These are phyloP conservation scores for Eupithecia abbreviata DNA, from an alignment of 2,888 invertebrate genomes.

Conservation along the genomic window DNA sequence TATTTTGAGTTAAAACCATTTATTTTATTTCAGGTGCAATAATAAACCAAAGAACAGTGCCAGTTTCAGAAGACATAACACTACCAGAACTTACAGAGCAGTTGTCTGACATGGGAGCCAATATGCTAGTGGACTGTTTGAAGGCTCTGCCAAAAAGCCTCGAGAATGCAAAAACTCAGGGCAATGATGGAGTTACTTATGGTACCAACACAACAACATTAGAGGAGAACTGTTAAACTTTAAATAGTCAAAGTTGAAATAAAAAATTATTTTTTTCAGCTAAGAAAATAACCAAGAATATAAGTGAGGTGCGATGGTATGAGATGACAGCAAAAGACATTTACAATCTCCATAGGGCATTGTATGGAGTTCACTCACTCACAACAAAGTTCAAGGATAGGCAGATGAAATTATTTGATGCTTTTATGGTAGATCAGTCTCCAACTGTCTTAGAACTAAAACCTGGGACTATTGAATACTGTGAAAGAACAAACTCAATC, in stretches of 20 bases:
- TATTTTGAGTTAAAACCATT: not conserved
- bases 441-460: conserved; percentile 52
- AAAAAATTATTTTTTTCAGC: conserved; percentile 80
- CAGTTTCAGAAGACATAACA: conserved; percentile 83
- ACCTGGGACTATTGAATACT: conserved; percentile 86
- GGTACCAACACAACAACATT: conserved; percentile 78
- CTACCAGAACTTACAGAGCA: conserved; percentile 86
- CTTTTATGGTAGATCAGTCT: conserved; percentile 65
- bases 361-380: conserved; percentile 86
- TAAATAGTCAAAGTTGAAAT: not conserved
- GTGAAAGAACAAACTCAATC: conserved; percentile 82
- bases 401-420: conserved; percentile 85
- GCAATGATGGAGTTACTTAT: conserved; percentile 85
- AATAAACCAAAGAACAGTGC: conserved; percentile 82
- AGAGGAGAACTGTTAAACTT: not conserved
- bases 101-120: conserved; percentile 87
- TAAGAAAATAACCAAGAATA: conserved; percentile 86
- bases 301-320: conserved; percentile 87
- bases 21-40: conserved; percentile 78
- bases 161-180: conserved; percentile 84
- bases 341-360: conserved; percentile 88
- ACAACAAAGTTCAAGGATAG: conserved; percentile 85
- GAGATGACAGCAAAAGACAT: conserved; percentile 85
- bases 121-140: conserved; percentile 86
- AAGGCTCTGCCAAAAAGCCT: conserved; percentile 84